phyloP scores from a whole-genome alignment of 2,113 vertebrate genomes.

The Macrotus californicus region DNA sequence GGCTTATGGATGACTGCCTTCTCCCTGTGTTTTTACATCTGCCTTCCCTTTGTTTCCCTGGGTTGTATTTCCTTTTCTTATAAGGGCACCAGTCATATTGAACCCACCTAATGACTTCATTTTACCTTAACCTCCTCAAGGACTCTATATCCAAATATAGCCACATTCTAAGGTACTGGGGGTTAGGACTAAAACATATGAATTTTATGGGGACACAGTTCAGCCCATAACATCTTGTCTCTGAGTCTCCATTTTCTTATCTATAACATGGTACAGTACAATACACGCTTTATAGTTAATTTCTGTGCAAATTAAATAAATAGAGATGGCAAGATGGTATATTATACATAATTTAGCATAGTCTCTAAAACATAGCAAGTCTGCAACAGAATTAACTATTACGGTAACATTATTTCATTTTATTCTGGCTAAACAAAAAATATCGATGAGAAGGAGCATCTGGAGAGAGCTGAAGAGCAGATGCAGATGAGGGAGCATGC shows the following conservation, averaged over 20 bases:
- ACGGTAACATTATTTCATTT: neutral
- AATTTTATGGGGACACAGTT: neutral
- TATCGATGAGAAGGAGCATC: neutral
- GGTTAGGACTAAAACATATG: too few species aligned
- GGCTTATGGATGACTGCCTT: too few species aligned
- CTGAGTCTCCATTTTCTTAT: neutral
- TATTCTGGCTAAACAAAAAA: neutral
- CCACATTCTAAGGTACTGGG: too few species aligned
- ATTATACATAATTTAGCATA: neutral
- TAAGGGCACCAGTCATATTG: neutral
- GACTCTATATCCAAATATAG: neutral
- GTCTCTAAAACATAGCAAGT: neutral
- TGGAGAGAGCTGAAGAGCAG: neutral
- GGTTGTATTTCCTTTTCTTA: too few species aligned
- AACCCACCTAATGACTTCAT: neutral
- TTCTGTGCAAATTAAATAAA: neutral
- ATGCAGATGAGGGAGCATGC: neutral
- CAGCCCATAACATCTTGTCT: fast-evolving
- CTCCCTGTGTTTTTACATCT: too few species aligned
- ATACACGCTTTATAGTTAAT: neutral
- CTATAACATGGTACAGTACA: neutral
- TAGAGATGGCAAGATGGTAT: neutral
- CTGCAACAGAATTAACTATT: neutral
- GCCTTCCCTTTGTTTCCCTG: too few species aligned
- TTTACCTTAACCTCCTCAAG: neutral